Conservation (phyloP, 2,888 invertebrate species). For the Pyrrhosoma nymphula region DNA sequence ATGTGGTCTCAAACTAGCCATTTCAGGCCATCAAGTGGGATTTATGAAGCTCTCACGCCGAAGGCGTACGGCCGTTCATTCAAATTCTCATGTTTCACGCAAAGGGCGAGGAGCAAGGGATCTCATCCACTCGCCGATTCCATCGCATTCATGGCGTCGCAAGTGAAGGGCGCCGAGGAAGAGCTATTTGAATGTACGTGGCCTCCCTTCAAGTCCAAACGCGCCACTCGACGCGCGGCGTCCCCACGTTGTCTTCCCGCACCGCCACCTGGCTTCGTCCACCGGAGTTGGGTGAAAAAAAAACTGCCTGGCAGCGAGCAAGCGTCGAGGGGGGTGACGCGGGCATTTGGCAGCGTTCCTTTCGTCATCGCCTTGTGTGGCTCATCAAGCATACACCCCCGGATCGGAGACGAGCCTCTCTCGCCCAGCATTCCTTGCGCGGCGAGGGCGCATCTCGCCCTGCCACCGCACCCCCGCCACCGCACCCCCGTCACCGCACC, state of each 20-base stretch:
- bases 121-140: background rate
- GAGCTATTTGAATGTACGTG: background rate
- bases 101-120: background rate
- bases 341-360: slow-evolving; percentile 3
- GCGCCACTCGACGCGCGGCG: background rate
- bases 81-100: background rate
- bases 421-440: background rate
- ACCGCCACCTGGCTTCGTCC: background rate
- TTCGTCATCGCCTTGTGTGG: background rate
- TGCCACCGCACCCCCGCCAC: no score
- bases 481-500: no score
- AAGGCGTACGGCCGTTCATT: background rate
- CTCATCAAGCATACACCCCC: background rate
- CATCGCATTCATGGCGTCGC: background rate
- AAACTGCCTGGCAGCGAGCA: background rate
- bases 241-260: background rate
- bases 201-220: background rate
- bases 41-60: background rate
- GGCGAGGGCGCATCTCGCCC: no score
- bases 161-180: background rate
- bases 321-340: background rate
- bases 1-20: no score
- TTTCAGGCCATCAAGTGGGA: background rate
- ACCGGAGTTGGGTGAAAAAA: background rate
- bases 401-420: background rate